These are phyloP conservation scores for Argopecten irradians DNA, from an alignment of 1,140 invertebrate genomes.

Conservation along the genomic window DNA sequence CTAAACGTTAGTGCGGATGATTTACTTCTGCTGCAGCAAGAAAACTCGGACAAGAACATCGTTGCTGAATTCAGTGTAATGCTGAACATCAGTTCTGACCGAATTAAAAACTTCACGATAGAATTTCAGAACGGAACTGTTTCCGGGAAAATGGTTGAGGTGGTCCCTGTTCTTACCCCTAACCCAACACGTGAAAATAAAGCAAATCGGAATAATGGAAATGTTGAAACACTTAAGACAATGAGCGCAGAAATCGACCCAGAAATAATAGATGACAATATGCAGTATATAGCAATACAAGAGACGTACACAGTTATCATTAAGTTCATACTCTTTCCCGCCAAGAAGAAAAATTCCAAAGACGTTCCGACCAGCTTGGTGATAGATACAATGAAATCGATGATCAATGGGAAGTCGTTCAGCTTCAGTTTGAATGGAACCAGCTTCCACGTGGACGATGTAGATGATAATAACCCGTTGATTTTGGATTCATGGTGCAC, in stretches of 20 bases:
- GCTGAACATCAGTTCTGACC: constrained; percentile 62
- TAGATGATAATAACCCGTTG: constrained; percentile 45
- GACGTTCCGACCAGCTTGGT: constrained; percentile 26
- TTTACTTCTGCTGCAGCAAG: constrained; percentile 40
- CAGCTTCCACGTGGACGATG: constrained; percentile 50
- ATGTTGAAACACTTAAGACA: background rate
- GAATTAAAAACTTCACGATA: constrained; percentile 66
- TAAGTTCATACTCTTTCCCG: background rate
- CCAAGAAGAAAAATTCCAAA: background rate
- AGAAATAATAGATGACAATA: background rate
- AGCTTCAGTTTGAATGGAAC: constrained; percentile 64
- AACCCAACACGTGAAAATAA: background rate
- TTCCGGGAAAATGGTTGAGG: constrained; percentile 33
- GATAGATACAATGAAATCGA: constrained; percentile 54
- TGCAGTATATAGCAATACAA: background rate
- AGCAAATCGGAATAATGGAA: background rate
- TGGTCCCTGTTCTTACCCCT: background rate
- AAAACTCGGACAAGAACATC: constrained; percentile 51
- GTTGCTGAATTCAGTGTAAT: constrained; percentile 45
- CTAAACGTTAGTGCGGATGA: constrained; percentile 56
- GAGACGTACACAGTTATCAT: background rate
- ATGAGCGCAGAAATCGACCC: background rate
- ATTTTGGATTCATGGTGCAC: constrained; percentile 56
- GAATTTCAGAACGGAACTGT: constrained; percentile 43
- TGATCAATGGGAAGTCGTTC: constrained; percentile 58